Percentiles rank a stretch among this genome's conserved stretches.
These are phyloP conservation scores for Coleophora deauratella DNA, from an alignment of 2,888 invertebrate genomes.

Conservation along the genomic window DNA sequence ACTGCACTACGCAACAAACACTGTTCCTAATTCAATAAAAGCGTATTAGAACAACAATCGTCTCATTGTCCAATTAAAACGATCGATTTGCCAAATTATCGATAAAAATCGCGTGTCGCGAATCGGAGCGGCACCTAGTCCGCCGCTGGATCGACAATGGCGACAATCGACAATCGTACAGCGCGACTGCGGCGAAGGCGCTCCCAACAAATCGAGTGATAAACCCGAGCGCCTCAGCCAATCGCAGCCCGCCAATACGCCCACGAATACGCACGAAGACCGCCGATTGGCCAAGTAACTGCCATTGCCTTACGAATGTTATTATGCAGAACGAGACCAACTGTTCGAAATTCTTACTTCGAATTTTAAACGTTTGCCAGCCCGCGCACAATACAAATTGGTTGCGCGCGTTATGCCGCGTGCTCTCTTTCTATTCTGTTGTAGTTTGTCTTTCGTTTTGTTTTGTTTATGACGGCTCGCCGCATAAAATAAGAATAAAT, in stretches of 20 bases:
- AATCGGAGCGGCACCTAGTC: constrained; percentile 51
- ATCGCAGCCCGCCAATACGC: constrained; percentile 54
- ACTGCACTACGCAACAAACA: constrained; percentile 32
- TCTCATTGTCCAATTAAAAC: constrained; percentile 30
- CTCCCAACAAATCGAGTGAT: constrained; percentile 69
- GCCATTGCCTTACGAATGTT: constrained; percentile 71
- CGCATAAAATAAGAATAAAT: constrained; percentile 41
- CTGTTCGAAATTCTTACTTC: constrained; percentile 56
- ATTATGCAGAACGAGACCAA: constrained; percentile 70
- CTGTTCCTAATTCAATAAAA: constrained; percentile 11
- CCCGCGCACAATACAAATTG: constrained; percentile 67
- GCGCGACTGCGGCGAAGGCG: constrained; percentile 63
- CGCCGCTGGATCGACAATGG: constrained; percentile 59
- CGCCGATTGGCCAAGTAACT: constrained; percentile 68
- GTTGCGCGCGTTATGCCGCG: constrained; percentile 56
- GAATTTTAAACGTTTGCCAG: constrained; percentile 70
- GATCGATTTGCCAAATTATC: constrained; percentile 48
- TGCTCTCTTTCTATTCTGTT: constrained; percentile 51
- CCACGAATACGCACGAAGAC: constrained; percentile 55
- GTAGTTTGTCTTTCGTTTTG: constrained; percentile 33
- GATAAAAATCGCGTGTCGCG: constrained; percentile 44
- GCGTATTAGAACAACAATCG: constrained; percentile 22
- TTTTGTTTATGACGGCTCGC: constrained; percentile 39
- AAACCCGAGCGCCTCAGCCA: constrained; percentile 54
- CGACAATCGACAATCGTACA: constrained; percentile 71